Evolutionary conservation across 30 jellyfish, hydroid and myxozoan genomes (phyloP).

Genomic region (Aurelia aurita complex sp. Pacific): DNA sequence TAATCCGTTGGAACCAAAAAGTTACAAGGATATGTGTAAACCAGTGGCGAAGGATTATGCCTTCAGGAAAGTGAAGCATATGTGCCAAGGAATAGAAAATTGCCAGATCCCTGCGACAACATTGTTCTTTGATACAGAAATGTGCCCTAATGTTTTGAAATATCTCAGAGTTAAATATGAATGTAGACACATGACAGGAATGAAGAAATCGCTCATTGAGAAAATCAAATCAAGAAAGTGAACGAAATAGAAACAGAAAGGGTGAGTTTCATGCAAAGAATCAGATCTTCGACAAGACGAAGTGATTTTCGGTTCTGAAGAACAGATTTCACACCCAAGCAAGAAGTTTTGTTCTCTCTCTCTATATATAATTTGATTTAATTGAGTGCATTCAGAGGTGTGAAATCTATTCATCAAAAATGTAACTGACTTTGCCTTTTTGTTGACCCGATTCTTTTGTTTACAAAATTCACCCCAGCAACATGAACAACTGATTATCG

Average conservation of each 20-base stretch:
- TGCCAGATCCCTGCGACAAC: conserved; percentile 80
- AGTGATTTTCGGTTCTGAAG: too few relatives aligned
- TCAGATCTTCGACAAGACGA: too few relatives aligned
- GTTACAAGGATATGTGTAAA: conserved; percentile 85
- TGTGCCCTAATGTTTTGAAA: conserved; percentile 91
- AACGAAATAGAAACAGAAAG: background rate
- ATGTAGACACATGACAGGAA: conserved; percentile 91
- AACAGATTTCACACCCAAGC: too few relatives aligned
- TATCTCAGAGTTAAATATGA: conserved; percentile 83
- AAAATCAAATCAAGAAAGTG: conserved; percentile 8
- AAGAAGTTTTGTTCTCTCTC: too few relatives aligned
- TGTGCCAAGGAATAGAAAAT: conserved; percentile 78
- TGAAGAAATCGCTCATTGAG: conserved; percentile 67
- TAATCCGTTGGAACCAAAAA: conserved; percentile 59
- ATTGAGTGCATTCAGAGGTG: too few relatives aligned
- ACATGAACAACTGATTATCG: too few relatives aligned
- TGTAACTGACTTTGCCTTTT: too few relatives aligned
- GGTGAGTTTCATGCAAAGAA: background rate
- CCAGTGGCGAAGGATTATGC: conserved; percentile 84
- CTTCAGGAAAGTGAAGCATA: conserved; percentile 67
- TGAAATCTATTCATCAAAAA: too few relatives aligned
- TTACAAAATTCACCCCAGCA: too few relatives aligned
- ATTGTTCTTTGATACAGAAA: conserved; percentile 80
- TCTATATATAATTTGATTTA: background rate
- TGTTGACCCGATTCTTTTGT: too few relatives aligned